Base-by-base conservation (phyloP, 2,797 vertebrate genomes). In the Lates japonicus region DNA sequence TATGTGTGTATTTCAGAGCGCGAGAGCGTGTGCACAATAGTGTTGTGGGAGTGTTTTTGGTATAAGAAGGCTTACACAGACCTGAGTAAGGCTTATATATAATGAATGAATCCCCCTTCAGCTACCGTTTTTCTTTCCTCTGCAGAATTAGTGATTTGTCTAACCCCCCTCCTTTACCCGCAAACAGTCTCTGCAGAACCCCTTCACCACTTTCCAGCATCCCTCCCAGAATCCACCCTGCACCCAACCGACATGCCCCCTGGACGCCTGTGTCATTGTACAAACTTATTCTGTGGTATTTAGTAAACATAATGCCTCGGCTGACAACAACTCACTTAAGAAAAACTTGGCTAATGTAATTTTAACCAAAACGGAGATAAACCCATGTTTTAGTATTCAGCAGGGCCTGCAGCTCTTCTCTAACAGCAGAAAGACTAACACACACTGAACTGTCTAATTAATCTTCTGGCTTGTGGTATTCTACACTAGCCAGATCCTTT, bases 11-110 rank as follows among this genome's bases (percentile, higher is more conserved):
- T 88, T 74, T 65, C 70, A 81, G 76, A 80, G 75, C 68, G 70
- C 14, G 6, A 71, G 72, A 17, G 77, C 1, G 39, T 69, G 74
- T 74, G 81, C 80, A 83, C 78, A 78, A 58, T 72, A 66, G 77
- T 72, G 69, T 84, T 69, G 76, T 67, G 84, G 79, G 85, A 76
- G 81, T 88, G 79, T 88, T 90, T 85, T 87, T 70, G 82, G 85
- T 86, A 74, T 83, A 85, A 92, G 90, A 90, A 87, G 87, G 87
- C 90, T 89, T 88, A 91, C 90, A 87, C 81, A 93, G 88, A 87
- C 91, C 88, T 90, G 87, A 92, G 78, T 81, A 89, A 90, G 89
- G 84, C 81, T 92, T 80, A 92, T 93, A 87, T 91, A 92, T 93
- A 91, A 94, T 94, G 85, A 92, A 94, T 91, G 88, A 92, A 90